These are phyloP conservation scores for Alviniconcha marisindica DNA, from an alignment of 1,140 invertebrate species.

Conservation along the genomic window DNA sequence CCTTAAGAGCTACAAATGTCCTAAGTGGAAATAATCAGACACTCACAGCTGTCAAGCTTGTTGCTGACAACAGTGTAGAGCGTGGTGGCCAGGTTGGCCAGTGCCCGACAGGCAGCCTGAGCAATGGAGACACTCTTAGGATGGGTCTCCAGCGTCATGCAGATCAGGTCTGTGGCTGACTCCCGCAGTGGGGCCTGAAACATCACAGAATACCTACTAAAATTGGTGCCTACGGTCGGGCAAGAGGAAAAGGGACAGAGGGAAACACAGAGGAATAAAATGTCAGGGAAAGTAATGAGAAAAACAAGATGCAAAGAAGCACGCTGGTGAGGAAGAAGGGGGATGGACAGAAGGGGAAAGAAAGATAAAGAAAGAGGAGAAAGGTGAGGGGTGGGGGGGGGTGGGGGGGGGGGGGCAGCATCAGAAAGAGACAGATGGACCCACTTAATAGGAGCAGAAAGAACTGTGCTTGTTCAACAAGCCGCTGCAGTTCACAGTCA, in stretches of 20 bases:
- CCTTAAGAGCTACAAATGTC: too few species aligned
- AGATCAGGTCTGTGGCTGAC: conserved; percentile 58
- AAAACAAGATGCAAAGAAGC: not conserved
- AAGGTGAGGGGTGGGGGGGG: too few species aligned
- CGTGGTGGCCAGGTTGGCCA: conserved; percentile 55
- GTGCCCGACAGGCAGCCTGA: conserved; percentile 53
- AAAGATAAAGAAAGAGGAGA: too few species aligned
- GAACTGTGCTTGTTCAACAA: too few species aligned
- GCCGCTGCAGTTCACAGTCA: not conserved
- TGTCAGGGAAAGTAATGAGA: not conserved
- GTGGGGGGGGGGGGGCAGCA: too few species aligned
- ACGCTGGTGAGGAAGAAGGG: not conserved
- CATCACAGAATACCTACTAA: too few species aligned
- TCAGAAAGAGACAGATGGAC: too few species aligned
- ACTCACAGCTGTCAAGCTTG: conserved; percentile 46
- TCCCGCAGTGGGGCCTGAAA: conserved; percentile 60
- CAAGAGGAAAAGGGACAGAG: not conserved
- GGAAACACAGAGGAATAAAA: not conserved
- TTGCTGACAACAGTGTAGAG: conserved; percentile 47
- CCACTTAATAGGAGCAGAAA: too few species aligned
- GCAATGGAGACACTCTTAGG: conserved; percentile 45
- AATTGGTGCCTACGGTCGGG: not conserved
- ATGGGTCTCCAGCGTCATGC: conserved; percentile 53
- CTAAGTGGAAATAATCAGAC: too few species aligned
- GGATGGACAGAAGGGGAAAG: too few species aligned